Conservation (phyloP, 2,113 vertebrate genomes). For the Actinemys pallida region DNA sequence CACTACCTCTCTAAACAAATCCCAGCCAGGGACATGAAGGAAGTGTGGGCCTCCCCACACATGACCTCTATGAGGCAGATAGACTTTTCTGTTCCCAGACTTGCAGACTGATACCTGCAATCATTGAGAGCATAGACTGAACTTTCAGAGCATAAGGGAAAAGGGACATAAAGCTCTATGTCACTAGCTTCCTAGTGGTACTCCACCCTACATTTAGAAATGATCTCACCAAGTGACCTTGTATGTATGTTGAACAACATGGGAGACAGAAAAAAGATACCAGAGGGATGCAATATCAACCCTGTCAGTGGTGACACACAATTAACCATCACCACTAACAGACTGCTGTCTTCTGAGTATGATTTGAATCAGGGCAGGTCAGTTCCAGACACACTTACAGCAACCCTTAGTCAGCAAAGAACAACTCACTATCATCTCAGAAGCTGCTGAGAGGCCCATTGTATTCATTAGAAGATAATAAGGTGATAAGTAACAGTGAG, state of each 20-base stretch:
- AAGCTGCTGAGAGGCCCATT: not conserved
- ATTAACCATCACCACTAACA: not conserved
- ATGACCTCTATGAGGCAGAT: not conserved
- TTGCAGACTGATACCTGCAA: not conserved
- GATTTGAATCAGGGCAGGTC: not conserved
- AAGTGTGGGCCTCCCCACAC: not conserved
- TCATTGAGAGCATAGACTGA: not conserved
- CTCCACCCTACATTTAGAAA: not conserved
- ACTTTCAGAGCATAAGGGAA: not conserved
- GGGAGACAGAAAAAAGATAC: not conserved
- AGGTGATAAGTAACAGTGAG: no score
- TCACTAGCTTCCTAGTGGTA: not conserved
- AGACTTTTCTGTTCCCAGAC: not conserved
- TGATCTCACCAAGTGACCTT: not conserved
- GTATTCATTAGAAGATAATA: not conserved
- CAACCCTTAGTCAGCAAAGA: not conserved
- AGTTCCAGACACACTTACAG: not conserved
- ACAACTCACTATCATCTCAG: not conserved
- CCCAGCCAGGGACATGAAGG: not conserved
- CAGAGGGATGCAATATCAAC: not conserved
- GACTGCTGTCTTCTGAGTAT: not conserved
- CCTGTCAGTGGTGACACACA: accelerated
- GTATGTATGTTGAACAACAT: not conserved
- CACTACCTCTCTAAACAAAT: not conserved
- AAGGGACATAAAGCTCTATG: not conserved